Conservation (phyloP, 2,888 invertebrate species). For the Mystacides longicornis region DNA sequence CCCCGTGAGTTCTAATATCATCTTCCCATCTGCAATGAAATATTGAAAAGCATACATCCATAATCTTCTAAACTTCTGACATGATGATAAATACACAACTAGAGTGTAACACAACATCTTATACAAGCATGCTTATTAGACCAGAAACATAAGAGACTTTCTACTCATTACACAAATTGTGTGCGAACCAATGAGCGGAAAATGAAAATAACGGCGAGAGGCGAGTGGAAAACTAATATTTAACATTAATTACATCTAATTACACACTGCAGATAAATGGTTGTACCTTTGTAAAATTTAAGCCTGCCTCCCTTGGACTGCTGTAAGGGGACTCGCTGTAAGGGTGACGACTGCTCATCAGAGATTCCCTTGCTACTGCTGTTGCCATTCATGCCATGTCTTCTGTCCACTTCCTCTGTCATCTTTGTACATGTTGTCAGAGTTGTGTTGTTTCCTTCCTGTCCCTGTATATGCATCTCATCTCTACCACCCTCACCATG, state of each 20-base stretch:
- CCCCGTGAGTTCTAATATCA: constrained; percentile 76
- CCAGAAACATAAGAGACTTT: constrained; percentile 19
- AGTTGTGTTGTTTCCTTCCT: constrained; percentile 55
- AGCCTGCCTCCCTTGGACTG: constrained; percentile 58
- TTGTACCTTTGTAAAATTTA: constrained; percentile 68
- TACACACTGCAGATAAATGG: not conserved
- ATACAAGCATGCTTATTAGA: constrained; percentile 18
- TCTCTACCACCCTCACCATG: constrained; percentile 48
- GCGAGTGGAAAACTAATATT: constrained; percentile 1
- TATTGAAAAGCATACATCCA: not conserved
- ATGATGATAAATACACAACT: not conserved
- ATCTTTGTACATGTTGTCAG: constrained; percentile 57
- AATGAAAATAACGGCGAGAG: constrained; percentile 13
- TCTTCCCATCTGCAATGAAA: constrained; percentile 70
- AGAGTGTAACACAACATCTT: not conserved
- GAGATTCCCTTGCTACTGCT: constrained; percentile 50
- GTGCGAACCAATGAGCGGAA: constrained; percentile 9
- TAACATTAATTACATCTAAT: constrained; percentile 6
- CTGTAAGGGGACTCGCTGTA: constrained; percentile 39
- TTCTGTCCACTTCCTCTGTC: constrained; percentile 53
- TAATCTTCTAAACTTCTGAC: no score
- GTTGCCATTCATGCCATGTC: constrained; percentile 66
- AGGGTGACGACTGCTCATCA: constrained; percentile 31
- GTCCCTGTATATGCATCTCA: constrained; percentile 58
- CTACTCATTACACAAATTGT: constrained; percentile 21